Base-by-base conservation (phyloP, 2,113 vertebrate genomes). In the Leptocoma aspasia region DNA sequence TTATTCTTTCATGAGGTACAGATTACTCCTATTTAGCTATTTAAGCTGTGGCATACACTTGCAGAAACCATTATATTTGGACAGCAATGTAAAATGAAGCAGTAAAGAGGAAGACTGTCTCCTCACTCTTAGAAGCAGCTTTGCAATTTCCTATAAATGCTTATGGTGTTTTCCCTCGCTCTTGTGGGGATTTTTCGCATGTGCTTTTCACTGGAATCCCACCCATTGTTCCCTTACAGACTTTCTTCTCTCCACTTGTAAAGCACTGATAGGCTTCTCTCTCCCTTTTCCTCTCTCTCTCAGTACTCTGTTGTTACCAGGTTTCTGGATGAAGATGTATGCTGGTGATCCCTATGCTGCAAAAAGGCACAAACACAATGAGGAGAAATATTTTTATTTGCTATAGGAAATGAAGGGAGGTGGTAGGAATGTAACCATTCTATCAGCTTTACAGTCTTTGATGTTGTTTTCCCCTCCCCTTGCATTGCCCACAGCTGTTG, bases 331-430 rank as follows among this genome's bases (percentile, higher is more conserved):
- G 66, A 87, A 94, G 84, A 71, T 91, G 65, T 86, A 96, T 82
- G 61, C 82, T 94, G 73, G 71, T 87, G 41, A 83, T 86, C 75
- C 41, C 39, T 3, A 0, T 56, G 70, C 41, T 91, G 66, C 69
- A 82, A 60, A 85, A 96, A 92, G 39, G 68, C 94, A 91, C 80
- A 90, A 86, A 88, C 86, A 69, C 41, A 70, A 45, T 15, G 66
- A 90, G 47, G 33, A n/a, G 87, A 89, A 97, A 73, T 89, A 83
- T 7, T 75, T 81, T 50, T 49, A 90, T 96, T 96, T 93, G 37
- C 41, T 27, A 10, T 60, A 20, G 77, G 52, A 93, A 95, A 80
- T 68, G 60, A 64, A 69, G 75, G 72, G 28, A 49, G 57, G 57
- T 41, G 59, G 61, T 93, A 93, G 86, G 86, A 97, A 92, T 63